Percentiles rank a stretch among this genome's conserved stretches.
These are phyloP conservation scores for Ctenomys sociabilis DNA, from an alignment of 2,113 vertebrate genomes.

Conservation along the genomic window DNA sequence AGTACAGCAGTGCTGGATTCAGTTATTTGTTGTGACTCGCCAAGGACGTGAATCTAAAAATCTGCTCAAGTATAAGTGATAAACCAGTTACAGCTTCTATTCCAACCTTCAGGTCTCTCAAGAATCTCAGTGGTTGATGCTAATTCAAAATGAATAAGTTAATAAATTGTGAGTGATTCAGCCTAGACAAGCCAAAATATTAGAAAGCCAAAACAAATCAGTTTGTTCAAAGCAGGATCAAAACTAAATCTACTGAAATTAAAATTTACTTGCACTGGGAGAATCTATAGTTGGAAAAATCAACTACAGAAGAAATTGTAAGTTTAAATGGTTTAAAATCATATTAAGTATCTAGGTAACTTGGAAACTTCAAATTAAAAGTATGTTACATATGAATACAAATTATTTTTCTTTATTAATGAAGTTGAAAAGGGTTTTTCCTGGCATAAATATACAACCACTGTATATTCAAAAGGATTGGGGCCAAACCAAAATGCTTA, in stretches of 20 bases:
- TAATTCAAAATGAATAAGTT: neutral
- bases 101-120: neutral
- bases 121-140: neutral
- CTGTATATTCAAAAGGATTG: slow-evolving; percentile 25
- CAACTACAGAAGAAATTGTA: slow-evolving; percentile 2
- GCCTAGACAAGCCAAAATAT: neutral
- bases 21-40: neutral
- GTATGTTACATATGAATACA: neutral
- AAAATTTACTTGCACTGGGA: slow-evolving; percentile 24
- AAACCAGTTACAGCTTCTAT: neutral
- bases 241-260: neutral
- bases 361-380: slow-evolving; percentile 46
- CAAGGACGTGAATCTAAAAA: neutral
- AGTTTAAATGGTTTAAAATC: neutral
- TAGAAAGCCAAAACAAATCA: neutral
- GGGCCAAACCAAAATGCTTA: neutral
- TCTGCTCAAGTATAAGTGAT: neutral
- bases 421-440: slow-evolving; percentile 9
- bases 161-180: neutral
- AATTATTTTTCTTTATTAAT: slow-evolving; percentile 42
- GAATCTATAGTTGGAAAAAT: slow-evolving; percentile 18
- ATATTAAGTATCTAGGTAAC: slow-evolving; percentile 39
- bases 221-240: neutral
- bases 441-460: slow-evolving; percentile 1
- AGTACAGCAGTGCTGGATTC: neutral